These are phyloP conservation scores for Acropora yongei DNA, from an alignment of 64 coral and sea anemone species.

Conservation along the genomic window DNA sequence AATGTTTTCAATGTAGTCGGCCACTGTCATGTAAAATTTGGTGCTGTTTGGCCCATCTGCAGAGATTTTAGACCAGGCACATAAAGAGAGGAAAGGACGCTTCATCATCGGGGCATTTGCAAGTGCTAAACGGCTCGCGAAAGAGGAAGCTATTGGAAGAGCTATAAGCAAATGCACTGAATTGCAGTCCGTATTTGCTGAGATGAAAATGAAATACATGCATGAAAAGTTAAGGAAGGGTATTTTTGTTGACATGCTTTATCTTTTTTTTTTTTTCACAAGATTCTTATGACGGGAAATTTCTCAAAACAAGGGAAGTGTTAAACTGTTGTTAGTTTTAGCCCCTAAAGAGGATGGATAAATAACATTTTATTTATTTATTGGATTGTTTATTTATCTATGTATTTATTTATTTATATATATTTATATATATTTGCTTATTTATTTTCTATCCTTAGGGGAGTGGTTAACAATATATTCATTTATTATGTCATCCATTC, in stretches of 20 bases:
- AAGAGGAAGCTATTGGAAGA: conserved; percentile 30
- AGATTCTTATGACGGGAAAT: conserved; percentile 37
- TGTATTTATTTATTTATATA: conserved; percentile 1
- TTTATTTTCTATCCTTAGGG: conserved; percentile 55
- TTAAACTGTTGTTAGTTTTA: conserved; percentile 51
- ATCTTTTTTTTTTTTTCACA: conserved; percentile 17
- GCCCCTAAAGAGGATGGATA: conserved; percentile 37
- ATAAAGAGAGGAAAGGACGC: conserved; percentile 58
- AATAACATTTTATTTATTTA: conserved; percentile 48
- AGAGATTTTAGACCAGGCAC: conserved; percentile 75
- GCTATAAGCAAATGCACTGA: conserved; percentile 57
- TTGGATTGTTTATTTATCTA: conserved; percentile 55
- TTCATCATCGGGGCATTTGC: conserved; percentile 79
- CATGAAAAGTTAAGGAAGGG: conserved; percentile 65
- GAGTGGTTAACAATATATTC: conserved; percentile 39
- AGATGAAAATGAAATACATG: conserved; percentile 67
- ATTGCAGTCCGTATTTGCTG: conserved; percentile 62
- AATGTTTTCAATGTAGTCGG: conserved; percentile 58
- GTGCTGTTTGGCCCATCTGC: conserved; percentile 39
- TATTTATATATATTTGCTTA: conserved; percentile 26
- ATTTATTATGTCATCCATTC: conserved; percentile 43
- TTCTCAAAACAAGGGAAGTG: conserved; percentile 49
- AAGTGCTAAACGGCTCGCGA: conserved; percentile 63
- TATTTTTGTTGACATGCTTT: conserved; percentile 54
- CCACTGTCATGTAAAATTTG: conserved; percentile 59